Percentiles rank a stretch among this genome's conserved stretches.
Evolutionary conservation across 2,113 vertebrate species (phyloP).

Genomic region (Theropithecus gelada): DNA sequence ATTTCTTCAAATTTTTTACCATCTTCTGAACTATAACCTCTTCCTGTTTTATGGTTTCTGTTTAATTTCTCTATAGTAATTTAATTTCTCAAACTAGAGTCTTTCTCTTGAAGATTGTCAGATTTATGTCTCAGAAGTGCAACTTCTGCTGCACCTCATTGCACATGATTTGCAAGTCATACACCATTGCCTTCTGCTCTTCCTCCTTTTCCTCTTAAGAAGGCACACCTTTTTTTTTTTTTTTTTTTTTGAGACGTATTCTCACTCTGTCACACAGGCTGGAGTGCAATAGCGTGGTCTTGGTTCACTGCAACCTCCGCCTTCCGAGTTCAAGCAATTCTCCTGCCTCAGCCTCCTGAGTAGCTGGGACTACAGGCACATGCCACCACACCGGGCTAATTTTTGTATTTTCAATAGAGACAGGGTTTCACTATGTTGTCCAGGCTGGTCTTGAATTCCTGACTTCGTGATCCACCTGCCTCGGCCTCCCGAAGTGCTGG

Average conservation of each 20-base stretch:
- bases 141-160: background rate
- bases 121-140: background rate
- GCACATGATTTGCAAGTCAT: background rate
- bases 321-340: too few relatives aligned
- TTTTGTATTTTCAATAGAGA: too few relatives aligned
- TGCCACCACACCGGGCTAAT: too few relatives aligned
- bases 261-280: too few relatives aligned
- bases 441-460: too few relatives aligned
- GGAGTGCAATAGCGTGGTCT: too few relatives aligned
- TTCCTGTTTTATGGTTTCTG: background rate
- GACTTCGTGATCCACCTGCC: too few relatives aligned
- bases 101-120: background rate
- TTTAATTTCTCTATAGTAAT: background rate
- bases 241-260: background rate
- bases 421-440: too few relatives aligned
- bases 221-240: background rate
- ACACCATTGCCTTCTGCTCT: background rate
- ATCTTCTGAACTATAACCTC: background rate
- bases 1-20: background rate
- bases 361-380: too few relatives aligned
- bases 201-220: background rate
- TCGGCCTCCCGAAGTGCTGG: too few relatives aligned
- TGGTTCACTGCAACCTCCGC: too few relatives aligned
- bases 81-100: background rate
- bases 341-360: too few relatives aligned